These are phyloP conservation scores for Enteromius trimaculatus DNA, from an alignment of 2,797 vertebrate genomes.

Conservation along the genomic window DNA sequence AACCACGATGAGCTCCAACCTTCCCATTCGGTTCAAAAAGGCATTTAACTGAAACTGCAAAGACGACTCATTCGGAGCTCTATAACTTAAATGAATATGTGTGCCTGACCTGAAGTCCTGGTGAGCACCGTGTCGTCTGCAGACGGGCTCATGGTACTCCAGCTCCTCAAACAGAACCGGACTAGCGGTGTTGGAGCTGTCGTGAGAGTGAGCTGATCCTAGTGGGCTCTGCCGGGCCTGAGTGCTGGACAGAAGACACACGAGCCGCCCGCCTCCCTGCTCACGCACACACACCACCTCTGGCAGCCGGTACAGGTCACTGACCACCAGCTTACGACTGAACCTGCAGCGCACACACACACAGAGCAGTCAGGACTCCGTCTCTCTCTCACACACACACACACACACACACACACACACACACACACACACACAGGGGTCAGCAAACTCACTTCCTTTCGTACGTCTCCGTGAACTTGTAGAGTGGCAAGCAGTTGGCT, in stretches of 20 bases:
- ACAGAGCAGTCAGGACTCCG: background rate
- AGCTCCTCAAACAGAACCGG: conserved; percentile 96
- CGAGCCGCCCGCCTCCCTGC: conserved; percentile 86
- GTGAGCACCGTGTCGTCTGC: conserved; percentile 86
- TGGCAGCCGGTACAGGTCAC: conserved; percentile 89
- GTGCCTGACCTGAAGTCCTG: conserved; percentile 84
- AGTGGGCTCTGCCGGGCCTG: conserved; percentile 90
- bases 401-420: background rate
- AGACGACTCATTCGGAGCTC: background rate
- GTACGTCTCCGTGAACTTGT: conserved; percentile 95
- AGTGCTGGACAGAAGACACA: conserved; percentile 90
- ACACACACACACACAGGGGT: no score
- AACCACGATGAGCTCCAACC: background rate
- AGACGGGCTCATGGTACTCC: conserved; percentile 95
- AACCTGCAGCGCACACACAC: conserved; percentile 74
- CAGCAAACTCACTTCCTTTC: conserved; percentile 88
- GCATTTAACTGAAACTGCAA: background rate
- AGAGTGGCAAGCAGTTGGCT: conserved; percentile 92
- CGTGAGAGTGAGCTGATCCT: conserved; percentile 91
- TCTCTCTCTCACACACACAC: background rate
- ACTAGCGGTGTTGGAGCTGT: conserved; percentile 89
- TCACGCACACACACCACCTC: conserved; percentile 90
- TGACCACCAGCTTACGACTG: conserved; percentile 85
- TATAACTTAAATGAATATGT: background rate
- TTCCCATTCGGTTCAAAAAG: background rate